Percentiles rank a stretch among this genome's conserved stretches.
Evolutionary conservation across 2,888 invertebrate species (phyloP).

Genomic region (Agonopterix heracliana): DNA sequence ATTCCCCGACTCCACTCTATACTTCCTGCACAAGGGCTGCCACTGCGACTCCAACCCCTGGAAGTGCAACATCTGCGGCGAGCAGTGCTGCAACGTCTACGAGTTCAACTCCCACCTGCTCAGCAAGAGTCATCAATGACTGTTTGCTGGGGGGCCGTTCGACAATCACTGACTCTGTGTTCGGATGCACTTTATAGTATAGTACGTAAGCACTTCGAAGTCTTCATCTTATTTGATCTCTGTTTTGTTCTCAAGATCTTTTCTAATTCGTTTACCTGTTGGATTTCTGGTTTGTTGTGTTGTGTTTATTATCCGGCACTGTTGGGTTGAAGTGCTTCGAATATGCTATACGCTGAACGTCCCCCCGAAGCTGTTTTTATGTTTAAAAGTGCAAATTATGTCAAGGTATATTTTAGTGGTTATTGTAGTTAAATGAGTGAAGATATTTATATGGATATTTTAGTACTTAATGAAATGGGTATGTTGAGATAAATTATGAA

Average conservation of each 20-base stretch:
- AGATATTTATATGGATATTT: slow-evolving; percentile 69
- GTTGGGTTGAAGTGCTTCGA: slow-evolving; percentile 56
- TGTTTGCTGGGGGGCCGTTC: slow-evolving; percentile 71
- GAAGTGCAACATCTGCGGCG: slow-evolving; percentile 98
- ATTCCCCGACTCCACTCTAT: slow-evolving; percentile 96
- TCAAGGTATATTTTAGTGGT: slow-evolving; percentile 61
- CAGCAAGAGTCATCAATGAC: slow-evolving; percentile 93
- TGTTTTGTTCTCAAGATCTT: background rate
- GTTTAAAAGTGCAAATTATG: slow-evolving; percentile 68
- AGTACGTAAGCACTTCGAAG: slow-evolving; percentile 60
- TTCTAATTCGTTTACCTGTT: background rate
- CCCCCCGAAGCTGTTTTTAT: slow-evolving; percentile 67
- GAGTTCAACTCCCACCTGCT: slow-evolving; percentile 97
- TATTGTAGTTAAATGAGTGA: slow-evolving; percentile 55
- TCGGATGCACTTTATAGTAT: slow-evolving; percentile 51
- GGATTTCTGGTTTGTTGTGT: background rate
- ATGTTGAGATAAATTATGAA: slow-evolving; percentile 32
- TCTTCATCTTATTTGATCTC: slow-evolving; percentile 30
- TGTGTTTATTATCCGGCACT: background rate
- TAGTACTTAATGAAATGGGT: slow-evolving; percentile 61
- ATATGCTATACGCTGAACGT: slow-evolving; percentile 63
- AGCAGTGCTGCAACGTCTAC: slow-evolving; percentile 95
- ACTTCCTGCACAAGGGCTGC: slow-evolving; percentile 98
- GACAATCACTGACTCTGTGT: slow-evolving; percentile 46
- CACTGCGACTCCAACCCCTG: slow-evolving; percentile 98